Conservation (phyloP, 2,113 vertebrate genomes). For the Nettapus auritus region DNA sequence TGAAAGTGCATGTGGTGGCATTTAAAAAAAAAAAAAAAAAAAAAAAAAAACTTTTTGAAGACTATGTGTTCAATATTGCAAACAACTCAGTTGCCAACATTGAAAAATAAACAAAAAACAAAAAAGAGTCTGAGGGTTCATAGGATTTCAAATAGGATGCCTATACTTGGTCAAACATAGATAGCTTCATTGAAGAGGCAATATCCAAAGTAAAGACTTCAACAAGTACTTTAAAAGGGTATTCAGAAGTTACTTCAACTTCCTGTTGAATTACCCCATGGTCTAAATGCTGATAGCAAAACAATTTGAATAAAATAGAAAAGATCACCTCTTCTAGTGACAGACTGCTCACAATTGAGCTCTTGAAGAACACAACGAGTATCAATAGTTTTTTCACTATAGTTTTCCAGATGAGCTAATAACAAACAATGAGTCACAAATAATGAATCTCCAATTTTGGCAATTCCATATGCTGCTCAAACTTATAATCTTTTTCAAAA, state of each 20-base stretch:
- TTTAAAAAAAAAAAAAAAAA: not conserved
- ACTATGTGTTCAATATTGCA: not conserved
- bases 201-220: not conserved
- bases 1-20: rapidly evolving
- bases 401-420: not conserved
- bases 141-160: not conserved
- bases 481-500: not conserved
- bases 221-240: not conserved
- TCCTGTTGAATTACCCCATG: not conserved
- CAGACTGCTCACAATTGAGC: not conserved
- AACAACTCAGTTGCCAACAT: not conserved
- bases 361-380: not conserved
- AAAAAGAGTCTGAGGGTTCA: not conserved
- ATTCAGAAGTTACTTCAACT: not conserved
- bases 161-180: not conserved
- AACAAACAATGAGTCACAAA: not conserved
- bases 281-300: not conserved
- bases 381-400: not conserved
- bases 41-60: not conserved
- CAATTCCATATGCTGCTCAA: not conserved
- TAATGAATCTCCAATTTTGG: not conserved
- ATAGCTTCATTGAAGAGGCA: not conserved
- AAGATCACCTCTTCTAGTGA: not conserved
- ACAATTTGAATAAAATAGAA: not conserved
- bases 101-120: not conserved